phyloP scores from a whole-genome alignment of 2,888 invertebrate species.

The Chloroclysta siterata region DNA sequence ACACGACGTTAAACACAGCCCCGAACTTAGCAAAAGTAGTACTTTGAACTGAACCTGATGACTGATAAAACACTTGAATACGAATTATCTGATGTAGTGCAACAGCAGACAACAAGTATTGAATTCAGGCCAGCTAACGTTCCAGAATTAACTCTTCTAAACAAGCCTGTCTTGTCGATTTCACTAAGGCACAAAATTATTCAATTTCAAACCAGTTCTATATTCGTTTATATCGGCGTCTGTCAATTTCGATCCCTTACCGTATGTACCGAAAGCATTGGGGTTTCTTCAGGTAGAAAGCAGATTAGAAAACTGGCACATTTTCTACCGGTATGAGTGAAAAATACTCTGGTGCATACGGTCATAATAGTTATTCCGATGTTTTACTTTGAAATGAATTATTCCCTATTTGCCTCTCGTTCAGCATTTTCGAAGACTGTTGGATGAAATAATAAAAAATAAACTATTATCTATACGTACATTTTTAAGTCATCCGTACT shows the following conservation, averaged over 20 bases:
- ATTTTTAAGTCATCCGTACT: too few species aligned
- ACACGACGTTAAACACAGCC: too few species aligned
- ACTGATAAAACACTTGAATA: not conserved
- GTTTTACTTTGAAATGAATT: too few species aligned
- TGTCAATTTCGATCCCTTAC: constrained; percentile 24
- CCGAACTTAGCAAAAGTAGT: too few species aligned
- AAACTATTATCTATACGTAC: too few species aligned
- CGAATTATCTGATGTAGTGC: not conserved
- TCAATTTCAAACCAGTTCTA: constrained; percentile 27
- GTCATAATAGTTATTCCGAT: too few species aligned
- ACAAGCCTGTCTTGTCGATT: constrained; percentile 21
- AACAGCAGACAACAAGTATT: not conserved
- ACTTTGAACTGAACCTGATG: too few species aligned
- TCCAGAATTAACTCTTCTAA: not conserved
- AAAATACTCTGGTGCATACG: too few species aligned
- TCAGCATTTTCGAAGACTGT: too few species aligned
- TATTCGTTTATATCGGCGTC: constrained; percentile 23
- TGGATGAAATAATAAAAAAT: too few species aligned
- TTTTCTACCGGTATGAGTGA: not conserved
- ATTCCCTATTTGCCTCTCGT: too few species aligned
- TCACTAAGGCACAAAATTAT: constrained; percentile 21
- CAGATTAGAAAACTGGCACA: constrained; percentile 9
- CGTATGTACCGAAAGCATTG: not conserved
- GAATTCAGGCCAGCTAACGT: not conserved
- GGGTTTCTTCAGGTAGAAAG: constrained; percentile 9